Base-by-base conservation (phyloP, 2,888 invertebrate genomes). In the Trachelus stipa region DNA sequence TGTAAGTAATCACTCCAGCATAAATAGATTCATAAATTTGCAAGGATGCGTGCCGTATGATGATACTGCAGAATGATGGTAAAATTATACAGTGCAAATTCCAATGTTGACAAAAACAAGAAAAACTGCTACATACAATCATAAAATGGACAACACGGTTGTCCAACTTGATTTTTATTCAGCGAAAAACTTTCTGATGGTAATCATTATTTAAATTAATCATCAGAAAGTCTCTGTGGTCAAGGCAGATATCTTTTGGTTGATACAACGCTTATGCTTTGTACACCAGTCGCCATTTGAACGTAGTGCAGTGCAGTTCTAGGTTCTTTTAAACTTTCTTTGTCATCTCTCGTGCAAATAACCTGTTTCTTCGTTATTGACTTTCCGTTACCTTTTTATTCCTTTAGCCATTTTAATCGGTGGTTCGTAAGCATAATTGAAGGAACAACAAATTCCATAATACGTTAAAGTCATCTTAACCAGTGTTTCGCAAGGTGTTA, bases 381-480 rank as follows among this genome's bases (percentile, higher is more conserved):
- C 56, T 56, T 56, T 56, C 23, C 9, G 23, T 23, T 56, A 56
- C 56, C 56, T 56, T 9, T 1, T 23, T 15, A 1, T 56, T 56
- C 23, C 56, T 56, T 56, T 15, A 15, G 9, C 23, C 56, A 56
- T 23, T 56, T 56, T 56, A 56, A 56, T 56, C 23, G 9, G 56
- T 23, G 56, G 9, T 23, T 56, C 9, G 56, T 71, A 69, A 11
- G 56, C 83, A 73, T 85, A 84, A 77, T 88, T 87, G 75, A 89
- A 85, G 6, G 87, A 83, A 73, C 88, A 88, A 76, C 87, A 88
- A 73, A 84, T 76, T 3, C 86, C 87, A 73, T 83, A 83, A 33
- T 82, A 79, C 3, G 88, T 85, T 12, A 84, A 68, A 23, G 83
- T 82, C 9, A 78, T 79, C 30, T 81, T 74, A 40, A 87, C 78